These are phyloP conservation scores for Podargus strigoides DNA, from an alignment of 2,797 vertebrate genomes.

Conservation along the genomic window DNA sequence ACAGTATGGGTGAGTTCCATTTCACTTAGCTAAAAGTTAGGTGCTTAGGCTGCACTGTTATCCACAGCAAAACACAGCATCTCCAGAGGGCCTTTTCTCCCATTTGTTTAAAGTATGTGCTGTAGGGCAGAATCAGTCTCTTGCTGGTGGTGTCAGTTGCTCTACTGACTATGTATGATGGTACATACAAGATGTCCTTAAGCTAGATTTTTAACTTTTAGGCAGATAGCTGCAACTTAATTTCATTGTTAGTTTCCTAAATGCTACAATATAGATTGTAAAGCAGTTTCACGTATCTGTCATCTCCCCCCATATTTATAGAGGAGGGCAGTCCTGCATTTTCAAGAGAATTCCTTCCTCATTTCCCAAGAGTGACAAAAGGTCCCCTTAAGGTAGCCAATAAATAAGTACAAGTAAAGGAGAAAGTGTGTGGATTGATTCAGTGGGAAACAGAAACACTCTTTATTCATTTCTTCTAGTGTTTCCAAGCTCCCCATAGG, in stretches of 20 bases:
- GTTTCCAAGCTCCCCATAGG: not conserved
- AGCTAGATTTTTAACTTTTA: not conserved
- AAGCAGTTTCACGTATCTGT: not conserved
- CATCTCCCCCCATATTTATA: not conserved
- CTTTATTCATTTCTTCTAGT: constrained; percentile 3
- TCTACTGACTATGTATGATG: not conserved
- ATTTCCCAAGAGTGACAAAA: not conserved
- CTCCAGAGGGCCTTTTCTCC: not conserved
- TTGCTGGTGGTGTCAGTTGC: not conserved
- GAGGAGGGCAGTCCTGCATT: not conserved
- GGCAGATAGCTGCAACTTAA: not conserved
- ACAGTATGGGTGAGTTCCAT: not conserved
- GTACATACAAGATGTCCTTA: not conserved
- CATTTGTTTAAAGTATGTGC: not conserved
- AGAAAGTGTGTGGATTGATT: not conserved
- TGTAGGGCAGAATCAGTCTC: not conserved
- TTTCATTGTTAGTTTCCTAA: not conserved
- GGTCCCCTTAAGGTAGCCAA: not conserved
- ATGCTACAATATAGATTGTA: not conserved
- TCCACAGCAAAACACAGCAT: not conserved
- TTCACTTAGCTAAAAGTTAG: not conserved
- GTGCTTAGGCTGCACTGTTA: not conserved
- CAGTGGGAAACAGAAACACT: not conserved
- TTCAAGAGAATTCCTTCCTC: not conserved
- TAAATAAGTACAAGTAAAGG: not conserved